Evolutionary conservation across 1,140 invertebrate genomes (phyloP).

Genomic region (Drosophila quadrilineata): DNA sequence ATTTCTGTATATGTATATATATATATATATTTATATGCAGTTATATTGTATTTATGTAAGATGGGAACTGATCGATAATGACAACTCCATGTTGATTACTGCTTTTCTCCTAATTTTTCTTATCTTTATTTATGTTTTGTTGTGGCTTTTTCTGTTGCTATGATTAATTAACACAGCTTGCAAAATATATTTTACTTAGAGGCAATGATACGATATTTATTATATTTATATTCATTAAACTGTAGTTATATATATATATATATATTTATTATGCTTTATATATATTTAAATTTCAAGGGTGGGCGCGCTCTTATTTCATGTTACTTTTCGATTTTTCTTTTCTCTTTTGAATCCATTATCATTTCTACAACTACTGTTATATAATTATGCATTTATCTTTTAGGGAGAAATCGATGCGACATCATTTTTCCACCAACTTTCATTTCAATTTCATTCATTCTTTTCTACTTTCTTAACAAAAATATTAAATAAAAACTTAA

Average conservation of each 20-base stretch:
- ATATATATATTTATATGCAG: conserved; percentile 35
- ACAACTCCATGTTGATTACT: conserved; percentile 11
- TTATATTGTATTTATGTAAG: conserved; percentile 39
- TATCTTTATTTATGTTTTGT: conserved; percentile 7
- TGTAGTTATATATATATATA: conserved; percentile 13
- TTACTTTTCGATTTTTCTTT: conserved; percentile 6
- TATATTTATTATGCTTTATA: conserved; percentile 17
- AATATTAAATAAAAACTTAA: no score
- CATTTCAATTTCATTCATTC: not conserved
- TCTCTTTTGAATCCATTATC: conserved; percentile 21
- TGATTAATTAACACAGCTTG: conserved; percentile 29
- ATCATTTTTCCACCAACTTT: no score
- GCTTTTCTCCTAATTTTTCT: conserved; percentile 1
- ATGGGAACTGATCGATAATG: conserved; percentile 28
- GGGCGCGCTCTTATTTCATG: conserved; percentile 44
- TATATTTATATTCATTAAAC: not conserved
- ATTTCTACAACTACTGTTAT: conserved; percentile 30
- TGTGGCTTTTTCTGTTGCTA: conserved; percentile 15
- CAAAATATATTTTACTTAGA: conserved; percentile 27
- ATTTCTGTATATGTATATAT: conserved; percentile 26
- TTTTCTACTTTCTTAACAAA: no score
- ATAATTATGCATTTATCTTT: conserved; percentile 23
- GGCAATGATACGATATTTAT: conserved; percentile 26
- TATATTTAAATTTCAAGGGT: conserved; percentile 64
- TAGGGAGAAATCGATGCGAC: conserved; percentile 8